Base-by-base conservation (phyloP, 92 coral and sea anemone species). In the Epizoanthus scotinus region DNA sequence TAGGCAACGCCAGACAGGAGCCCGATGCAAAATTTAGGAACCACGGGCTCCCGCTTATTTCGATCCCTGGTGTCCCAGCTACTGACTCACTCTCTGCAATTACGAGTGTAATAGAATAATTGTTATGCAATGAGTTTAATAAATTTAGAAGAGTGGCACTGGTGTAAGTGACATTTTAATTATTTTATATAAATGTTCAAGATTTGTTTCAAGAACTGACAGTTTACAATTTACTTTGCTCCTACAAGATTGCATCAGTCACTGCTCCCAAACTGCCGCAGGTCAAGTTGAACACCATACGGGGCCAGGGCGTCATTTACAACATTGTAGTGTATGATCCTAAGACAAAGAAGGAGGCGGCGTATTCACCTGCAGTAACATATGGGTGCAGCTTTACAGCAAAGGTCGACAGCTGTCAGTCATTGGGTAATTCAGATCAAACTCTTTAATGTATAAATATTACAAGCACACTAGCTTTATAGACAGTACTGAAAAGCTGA, bases 251-350 rank as follows among this genome's bases (percentile, higher is more conserved):
- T 28, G 62, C 88, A 17, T 85, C 89, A 8, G 62, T 90, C 3
- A 50, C 82, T 38, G 89, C 94, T 18, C 92, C 97, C 0, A 82
- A 83, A 27, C 14, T 84, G 29, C 98, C 98, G 3, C 74, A 56
- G 21, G 78, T 91, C 40, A 69, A 59, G 70, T 89, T 96, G 75
- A 92, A 91, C 77, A 96, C 94, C 3, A 82, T 83, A 15, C 73
- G 90, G 9, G 99, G 99, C 49, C 98, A 93, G 72, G 98, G 99
- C 6, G 91, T 96, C 0, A 74, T 95, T 15, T 95, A 85, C 78
- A 95, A 95, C 66, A 63, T 95, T 19, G 87, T 96, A 77, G 98
- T 93, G 5, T 74, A 80, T 78, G 99, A 96, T 84, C 96, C 98
- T 7, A 18, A 21, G 4, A 87, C 82, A 0, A 49, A 81, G 38